phyloP scores from a whole-genome alignment of 2,888 invertebrate species.

The Crossocerus cetratus region DNA sequence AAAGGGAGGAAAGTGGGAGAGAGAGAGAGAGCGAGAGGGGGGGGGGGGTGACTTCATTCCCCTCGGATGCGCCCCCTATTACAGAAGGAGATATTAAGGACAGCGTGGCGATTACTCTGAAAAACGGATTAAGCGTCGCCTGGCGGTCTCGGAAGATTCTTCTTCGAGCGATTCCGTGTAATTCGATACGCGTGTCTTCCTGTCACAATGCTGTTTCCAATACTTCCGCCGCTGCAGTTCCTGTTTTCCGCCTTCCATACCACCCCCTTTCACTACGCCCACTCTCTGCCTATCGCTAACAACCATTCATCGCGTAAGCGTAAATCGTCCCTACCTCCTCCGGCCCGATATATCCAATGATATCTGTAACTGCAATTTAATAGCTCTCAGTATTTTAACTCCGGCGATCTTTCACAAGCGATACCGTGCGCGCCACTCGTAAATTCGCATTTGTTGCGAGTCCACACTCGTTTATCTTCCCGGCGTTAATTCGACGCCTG shows the following conservation, averaged over 20 bases:
- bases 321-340: too few species aligned
- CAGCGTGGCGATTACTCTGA: constrained; percentile 2
- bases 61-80: constrained; percentile 34
- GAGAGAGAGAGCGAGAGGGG: too few species aligned
- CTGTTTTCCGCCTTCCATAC: background rate
- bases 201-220: background rate
- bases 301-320: too few species aligned
- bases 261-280: background rate
- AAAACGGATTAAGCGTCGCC: constrained; percentile 5
- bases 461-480: background rate
- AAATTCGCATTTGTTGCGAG: too few species aligned
- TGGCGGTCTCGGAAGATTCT: constrained; percentile 6
- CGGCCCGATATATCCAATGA: background rate
- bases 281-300: too few species aligned
- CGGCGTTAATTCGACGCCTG: constrained; percentile 42
- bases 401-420: too few species aligned
- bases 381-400: too few species aligned
- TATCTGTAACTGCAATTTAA: background rate
- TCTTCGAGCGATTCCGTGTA: background rate
- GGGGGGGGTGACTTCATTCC: too few species aligned
- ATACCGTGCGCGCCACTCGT: too few species aligned
- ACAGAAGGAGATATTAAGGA: constrained; percentile 31
- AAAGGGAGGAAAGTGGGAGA: constrained; percentile 16
- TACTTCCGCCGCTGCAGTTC: background rate
- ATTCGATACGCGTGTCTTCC: background rate